Conservation (phyloP, 2,888 invertebrate species). For the Dryadula phaetusa region DNA sequence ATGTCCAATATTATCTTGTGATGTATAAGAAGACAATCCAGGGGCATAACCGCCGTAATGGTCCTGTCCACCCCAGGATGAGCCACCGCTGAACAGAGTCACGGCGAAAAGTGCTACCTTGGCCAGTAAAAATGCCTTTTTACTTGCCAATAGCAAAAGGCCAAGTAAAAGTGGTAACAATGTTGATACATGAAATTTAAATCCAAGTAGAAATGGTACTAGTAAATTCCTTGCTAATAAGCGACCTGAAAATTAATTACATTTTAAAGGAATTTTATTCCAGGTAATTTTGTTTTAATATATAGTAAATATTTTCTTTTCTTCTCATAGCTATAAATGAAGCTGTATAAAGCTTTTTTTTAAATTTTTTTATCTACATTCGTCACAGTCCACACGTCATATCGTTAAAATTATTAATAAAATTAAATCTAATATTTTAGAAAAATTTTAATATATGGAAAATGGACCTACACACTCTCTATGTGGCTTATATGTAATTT, state of each 20-base stretch:
- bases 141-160: conserved; percentile 87
- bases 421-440: too few relatives aligned
- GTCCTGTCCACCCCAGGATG: conserved; percentile 69
- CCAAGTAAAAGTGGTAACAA: conserved; percentile 90
- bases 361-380: too few relatives aligned
- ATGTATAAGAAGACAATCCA: conserved; percentile 61
- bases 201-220: conserved; percentile 90
- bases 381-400: too few relatives aligned
- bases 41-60: conserved; percentile 62
- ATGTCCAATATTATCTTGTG: conserved; percentile 62
- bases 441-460: too few relatives aligned
- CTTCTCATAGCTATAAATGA: too few relatives aligned
- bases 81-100: conserved; percentile 86
- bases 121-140: conserved; percentile 90
- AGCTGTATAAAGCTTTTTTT: too few relatives aligned
- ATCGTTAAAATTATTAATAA: too few relatives aligned
- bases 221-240: conserved; percentile 88
- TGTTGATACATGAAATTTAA: conserved; percentile 91
- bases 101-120: conserved; percentile 89
- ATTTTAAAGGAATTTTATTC: background rate
- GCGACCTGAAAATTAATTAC: conserved; percentile 84
- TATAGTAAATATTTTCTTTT: too few relatives aligned
- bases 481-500: too few relatives aligned
- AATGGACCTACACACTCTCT: too few relatives aligned
- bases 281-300: too few relatives aligned